Evolutionary conservation across 2,888 invertebrate species (phyloP), one percentile per base, ranked within the genome.

Genomic region (Cryptophagus acutangulus): DNA sequence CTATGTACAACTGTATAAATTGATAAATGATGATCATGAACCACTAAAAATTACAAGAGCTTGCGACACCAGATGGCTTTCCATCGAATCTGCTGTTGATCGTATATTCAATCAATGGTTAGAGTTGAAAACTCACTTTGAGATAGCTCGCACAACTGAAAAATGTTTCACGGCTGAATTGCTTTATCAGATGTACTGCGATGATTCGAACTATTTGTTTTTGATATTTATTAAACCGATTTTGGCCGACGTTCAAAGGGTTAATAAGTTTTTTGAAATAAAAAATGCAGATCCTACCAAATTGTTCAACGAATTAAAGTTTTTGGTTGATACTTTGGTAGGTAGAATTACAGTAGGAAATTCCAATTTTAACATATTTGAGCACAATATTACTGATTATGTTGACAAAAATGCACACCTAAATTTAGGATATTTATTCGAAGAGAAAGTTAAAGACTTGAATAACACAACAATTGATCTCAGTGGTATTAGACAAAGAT

Each of bases 61-160:
- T 5, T 50, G 46, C 38, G 9, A 20, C 14, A 59, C 57, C 5
- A 16, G 60, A 20, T 56, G 56, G 55, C 42, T 58, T 3, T 53
- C 54, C 3, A 58, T 57, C 28, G 47, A 58, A 40, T 37, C 51
- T 3, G 61, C 65, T 16, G 55, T 61, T 1, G 33, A 33, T 2
- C 31, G 52, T 50, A 59, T 60, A 28, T 40, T 46, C n/a, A 28
- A 46, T 14, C 62, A 65, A 38, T 61, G 58, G 60, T 8, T 49
- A 9, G 59, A 59, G 38, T 44, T 63, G 28, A 31, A 31, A 31
- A 31, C 31, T 31, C 15, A 10, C 14, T 31, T 31, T 31, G 31
- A 12, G 13, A 31, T 31, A 12, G 14, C 9, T 10, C 14, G 31
- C 3, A 3, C 13, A 2, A 5, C 13, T 3, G 31, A 31, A 12